Base-by-base conservation (phyloP, 2,888 invertebrate genomes). In the Hartigia nigra region DNA sequence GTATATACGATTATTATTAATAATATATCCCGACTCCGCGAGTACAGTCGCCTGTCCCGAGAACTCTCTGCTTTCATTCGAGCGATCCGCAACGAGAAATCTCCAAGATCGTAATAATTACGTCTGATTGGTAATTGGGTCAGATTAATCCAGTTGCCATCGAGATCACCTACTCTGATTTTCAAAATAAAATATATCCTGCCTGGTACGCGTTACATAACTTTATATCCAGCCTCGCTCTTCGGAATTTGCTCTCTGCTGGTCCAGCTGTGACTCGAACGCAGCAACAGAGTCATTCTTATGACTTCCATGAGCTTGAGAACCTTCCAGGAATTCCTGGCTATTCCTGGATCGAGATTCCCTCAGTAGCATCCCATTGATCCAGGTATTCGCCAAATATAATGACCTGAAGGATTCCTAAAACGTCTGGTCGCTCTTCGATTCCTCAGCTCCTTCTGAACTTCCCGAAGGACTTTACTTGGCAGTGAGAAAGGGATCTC, bases 361-460 rank as follows among this genome's bases (percentile, higher is more conserved):
- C 2, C 55, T 55, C 23, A 2, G 55, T 9, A 23, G 55, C 55
- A 14, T 55, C 55, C 55, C 55, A 5, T 23, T 14, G 55, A 23
- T 55, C 23, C 55, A 55, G 55, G 55, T 55, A 55, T 55, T 55
- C 55, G 55, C 23, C 23, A 55, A 5, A 23, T 23, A 55, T 23
- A 55, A 55, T 55, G 55, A 55, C 55, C 9, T 2, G 55, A 23
- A 9, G 39, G 55, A 55, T 84, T 82, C 82, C 83, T 84, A 81
- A 55, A 55, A 2, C 2, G 23, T 23, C 55, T 2, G 23, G 9
- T 23, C 23, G 55, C 1, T 55, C 23, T 9, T 1, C 55, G 55
- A 55, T 55, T 55, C 23, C 55, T 9, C 1, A 55, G 23, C 23
- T 55, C 55, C 55, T 55, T 9, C 23, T 23, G 55, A 9, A 55